Evolutionary conservation across 2,113 vertebrate species (phyloP).

Genomic region (Upupa epops): DNA sequence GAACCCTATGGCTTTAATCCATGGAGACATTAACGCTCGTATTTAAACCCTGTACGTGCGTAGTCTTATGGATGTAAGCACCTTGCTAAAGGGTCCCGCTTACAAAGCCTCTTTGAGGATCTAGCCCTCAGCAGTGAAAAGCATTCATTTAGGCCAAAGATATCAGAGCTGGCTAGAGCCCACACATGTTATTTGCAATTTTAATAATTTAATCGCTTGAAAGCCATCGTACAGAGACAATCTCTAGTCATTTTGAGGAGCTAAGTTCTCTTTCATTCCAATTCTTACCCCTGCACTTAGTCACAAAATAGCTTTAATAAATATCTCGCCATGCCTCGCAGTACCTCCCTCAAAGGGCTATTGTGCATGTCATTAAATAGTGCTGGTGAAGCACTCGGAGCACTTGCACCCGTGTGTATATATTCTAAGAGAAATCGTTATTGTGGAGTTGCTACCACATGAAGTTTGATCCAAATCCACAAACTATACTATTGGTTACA

Average conservation of each 20-base stretch:
- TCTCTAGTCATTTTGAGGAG: conserved; percentile 18
- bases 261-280: conserved; percentile 57
- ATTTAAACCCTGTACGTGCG: background rate
- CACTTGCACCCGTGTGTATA: conserved; percentile 23
- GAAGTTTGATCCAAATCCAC: conserved; percentile 55
- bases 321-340: conserved; percentile 20
- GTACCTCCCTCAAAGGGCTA: conserved; percentile 34
- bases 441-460: background rate
- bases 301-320: conserved; percentile 43
- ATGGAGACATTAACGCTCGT: background rate
- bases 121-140: background rate
- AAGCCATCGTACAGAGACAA: conserved; percentile 4
- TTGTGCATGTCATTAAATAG: conserved; percentile 58
- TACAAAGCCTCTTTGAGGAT: conserved; percentile 46
- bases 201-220: conserved; percentile 59
- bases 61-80: conserved; percentile 25
- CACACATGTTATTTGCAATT: conserved; percentile 6
- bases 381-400: conserved; percentile 54
- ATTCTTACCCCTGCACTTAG: conserved; percentile 51
- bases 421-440: conserved; percentile 10
- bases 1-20: conserved; percentile 16
- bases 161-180: conserved; percentile 11
- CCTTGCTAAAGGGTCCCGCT: background rate
- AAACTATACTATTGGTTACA: conserved; percentile 31
- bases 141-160: conserved; percentile 22